Percentiles rank a stretch among this genome's conserved stretches.
Conservation (phyloP, 2,113 vertebrate genomes). For the Burhinus oedicnemus region DNA sequence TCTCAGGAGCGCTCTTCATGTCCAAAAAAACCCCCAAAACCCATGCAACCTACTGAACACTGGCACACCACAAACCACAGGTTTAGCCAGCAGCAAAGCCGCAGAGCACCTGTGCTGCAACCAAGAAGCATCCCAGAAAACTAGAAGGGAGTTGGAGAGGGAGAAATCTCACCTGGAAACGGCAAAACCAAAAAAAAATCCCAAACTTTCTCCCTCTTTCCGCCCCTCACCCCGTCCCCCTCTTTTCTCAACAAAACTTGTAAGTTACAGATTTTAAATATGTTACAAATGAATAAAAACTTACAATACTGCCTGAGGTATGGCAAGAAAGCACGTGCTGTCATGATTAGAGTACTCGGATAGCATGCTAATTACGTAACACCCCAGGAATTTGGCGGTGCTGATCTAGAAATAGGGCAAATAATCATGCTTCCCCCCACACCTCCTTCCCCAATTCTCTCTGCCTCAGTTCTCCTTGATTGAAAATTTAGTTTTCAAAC, state of each 20-base stretch:
- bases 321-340: conserved; percentile 38
- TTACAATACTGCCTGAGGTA: conserved; percentile 2
- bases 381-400: conserved; percentile 41
- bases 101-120: background rate
- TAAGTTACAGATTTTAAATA: background rate
- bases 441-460: background rate
- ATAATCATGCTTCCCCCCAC: conserved; percentile 25
- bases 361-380: conserved; percentile 36
- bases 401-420: conserved; percentile 38
- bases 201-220: background rate
- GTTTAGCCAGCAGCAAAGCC: background rate
- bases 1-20: background rate
- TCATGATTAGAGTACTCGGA: background rate
- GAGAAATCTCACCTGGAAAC: background rate
- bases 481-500: background rate
- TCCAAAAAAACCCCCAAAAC: background rate
- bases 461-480: background rate
- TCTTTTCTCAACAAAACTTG: background rate
- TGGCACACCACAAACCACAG: background rate
- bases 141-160: background rate
- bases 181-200: background rate
- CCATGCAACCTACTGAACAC: background rate
- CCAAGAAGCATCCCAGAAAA: background rate
- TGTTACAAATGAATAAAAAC: background rate
- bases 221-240: background rate